Conservation (phyloP, 2,113 vertebrate species). For the Numenius arquata region DNA sequence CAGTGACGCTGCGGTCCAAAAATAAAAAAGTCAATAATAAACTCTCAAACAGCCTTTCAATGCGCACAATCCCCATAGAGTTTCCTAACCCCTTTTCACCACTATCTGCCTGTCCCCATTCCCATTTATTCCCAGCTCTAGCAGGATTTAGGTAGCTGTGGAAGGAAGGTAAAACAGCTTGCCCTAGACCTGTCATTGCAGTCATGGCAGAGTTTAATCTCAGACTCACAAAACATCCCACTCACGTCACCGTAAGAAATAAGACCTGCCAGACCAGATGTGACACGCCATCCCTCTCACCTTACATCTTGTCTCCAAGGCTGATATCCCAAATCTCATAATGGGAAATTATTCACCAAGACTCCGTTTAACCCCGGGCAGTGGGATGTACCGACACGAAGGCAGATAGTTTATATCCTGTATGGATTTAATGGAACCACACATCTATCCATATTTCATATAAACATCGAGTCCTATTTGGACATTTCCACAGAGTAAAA, state of each 20-base stretch:
- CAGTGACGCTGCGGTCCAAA: background rate
- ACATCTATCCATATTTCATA: background rate
- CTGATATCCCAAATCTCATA: background rate
- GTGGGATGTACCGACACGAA: background rate
- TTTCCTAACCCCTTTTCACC: background rate
- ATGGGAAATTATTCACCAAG: background rate
- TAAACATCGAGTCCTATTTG: background rate
- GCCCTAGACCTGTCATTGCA: background rate
- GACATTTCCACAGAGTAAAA: background rate
- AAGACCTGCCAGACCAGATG: background rate
- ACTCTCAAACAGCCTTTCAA: background rate
- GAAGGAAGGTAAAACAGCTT: background rate
- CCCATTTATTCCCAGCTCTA: background rate
- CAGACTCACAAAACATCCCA: background rate
- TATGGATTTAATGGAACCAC: background rate
- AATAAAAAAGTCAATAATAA: background rate
- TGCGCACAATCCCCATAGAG: too few relatives aligned
- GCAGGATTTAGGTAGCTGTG: background rate
- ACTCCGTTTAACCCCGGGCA: background rate
- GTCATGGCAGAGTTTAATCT: background rate
- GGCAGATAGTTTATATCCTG: background rate
- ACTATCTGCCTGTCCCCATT: background rate
- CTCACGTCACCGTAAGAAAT: accelerated
- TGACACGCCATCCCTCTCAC: background rate
- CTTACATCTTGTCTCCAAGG: background rate